These are phyloP conservation scores for Psilanteris sp. DNA, from an alignment of 1,140 invertebrate species.

Conservation along the genomic window DNA sequence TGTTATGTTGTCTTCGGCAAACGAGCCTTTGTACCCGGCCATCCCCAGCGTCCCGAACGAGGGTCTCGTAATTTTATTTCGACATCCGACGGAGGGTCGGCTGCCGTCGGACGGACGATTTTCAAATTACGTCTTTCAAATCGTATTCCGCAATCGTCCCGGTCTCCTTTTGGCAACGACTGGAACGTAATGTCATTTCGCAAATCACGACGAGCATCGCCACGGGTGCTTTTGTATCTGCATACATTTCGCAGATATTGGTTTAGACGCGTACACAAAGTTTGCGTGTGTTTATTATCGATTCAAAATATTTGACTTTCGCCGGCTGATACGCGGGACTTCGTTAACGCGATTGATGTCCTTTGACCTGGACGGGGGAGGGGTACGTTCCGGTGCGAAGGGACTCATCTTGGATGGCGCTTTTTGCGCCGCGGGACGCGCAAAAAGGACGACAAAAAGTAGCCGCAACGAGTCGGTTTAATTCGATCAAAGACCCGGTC, in stretches of 20 bases:
- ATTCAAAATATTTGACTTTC: background rate
- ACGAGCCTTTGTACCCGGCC: conserved; percentile 76
- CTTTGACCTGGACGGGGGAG: no score
- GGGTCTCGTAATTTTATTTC: conserved; percentile 81
- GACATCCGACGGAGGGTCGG: conserved; percentile 79
- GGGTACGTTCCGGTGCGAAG: no score
- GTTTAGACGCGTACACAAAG: no score
- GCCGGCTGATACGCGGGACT: no score
- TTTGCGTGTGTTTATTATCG: no score
- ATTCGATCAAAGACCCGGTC: no score
- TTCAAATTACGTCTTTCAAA: conserved; percentile 80
- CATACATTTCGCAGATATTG: no score
- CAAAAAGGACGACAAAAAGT: no score
- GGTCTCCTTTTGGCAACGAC: conserved; percentile 42
- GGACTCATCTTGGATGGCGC: no score
- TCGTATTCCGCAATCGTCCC: conserved; percentile 71
- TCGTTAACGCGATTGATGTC: no score
- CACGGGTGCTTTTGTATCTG: conserved; percentile 32
- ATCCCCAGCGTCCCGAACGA: conserved; percentile 66
- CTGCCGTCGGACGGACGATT: conserved; percentile 77
- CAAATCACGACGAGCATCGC: conserved; percentile 43
- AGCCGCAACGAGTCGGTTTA: no score
- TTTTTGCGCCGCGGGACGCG: no score
- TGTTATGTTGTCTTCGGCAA: conserved; percentile 75
- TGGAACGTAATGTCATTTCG: conserved; percentile 55